A percentile compares a stretch with the other conserved stretches of the same genome.
These are phyloP conservation scores for Madoqua kirkii DNA, from an alignment of 2,113 vertebrate genomes.

Conservation along the genomic window DNA sequence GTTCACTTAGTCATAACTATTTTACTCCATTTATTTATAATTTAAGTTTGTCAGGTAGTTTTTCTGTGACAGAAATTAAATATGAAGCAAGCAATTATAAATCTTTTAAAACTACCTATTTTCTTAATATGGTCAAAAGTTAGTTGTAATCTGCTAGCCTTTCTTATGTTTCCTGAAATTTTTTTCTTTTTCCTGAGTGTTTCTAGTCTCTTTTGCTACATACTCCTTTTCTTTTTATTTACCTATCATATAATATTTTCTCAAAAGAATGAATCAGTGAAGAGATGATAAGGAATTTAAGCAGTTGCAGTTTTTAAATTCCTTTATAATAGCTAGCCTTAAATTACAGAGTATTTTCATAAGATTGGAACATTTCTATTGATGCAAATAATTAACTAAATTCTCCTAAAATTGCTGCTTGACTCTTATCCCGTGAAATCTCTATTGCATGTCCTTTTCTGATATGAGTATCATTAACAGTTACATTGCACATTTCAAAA, in stretches of 20 bases:
- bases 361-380: constrained; percentile 7
- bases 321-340: not conserved
- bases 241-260: not conserved
- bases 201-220: not conserved
- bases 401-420: constrained; percentile 16
- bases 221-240: not conserved
- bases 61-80: constrained; percentile 31
- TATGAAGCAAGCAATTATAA: not conserved
- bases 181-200: not conserved
- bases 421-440: not conserved
- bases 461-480: constrained; percentile 17
- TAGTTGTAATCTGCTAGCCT: not conserved
- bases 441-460: constrained; percentile 29
- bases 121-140: constrained; percentile 6
- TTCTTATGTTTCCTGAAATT: not conserved
- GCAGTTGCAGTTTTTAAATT: not conserved
- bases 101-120: constrained; percentile 11
- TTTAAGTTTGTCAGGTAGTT: not conserved
- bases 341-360: constrained; percentile 32
- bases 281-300: not conserved
- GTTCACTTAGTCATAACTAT: not conserved
- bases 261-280: not conserved
- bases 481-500: not conserved
- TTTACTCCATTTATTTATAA: constrained; percentile 22
- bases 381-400: constrained; percentile 28